Percentiles rank a stretch among this genome's conserved stretches.
phyloP scores from a whole-genome alignment of 1,140 invertebrate genomes.

The Eumaeus atala region DNA sequence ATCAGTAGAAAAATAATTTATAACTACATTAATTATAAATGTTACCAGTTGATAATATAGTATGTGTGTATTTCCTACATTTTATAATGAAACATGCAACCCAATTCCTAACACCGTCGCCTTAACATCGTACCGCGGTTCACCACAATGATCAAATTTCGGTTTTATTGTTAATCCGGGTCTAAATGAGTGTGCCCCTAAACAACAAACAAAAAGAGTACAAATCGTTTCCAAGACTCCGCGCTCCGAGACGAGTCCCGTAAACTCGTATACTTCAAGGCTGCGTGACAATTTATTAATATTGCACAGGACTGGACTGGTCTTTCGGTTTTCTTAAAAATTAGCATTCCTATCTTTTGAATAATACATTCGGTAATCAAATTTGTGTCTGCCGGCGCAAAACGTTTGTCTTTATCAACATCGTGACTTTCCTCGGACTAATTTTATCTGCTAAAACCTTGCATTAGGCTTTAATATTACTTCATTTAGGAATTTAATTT shows the following conservation, averaged over 20 bases:
- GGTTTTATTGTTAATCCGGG: conserved; percentile 71
- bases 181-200: conserved; percentile 57
- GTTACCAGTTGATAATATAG: too few relatives aligned
- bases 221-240: conserved; percentile 29
- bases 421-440: neutral
- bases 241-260: conserved; percentile 21
- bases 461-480: conserved; percentile 14
- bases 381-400: too few relatives aligned
- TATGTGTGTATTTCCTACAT: too few relatives aligned
- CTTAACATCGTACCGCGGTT: conserved; percentile 46
- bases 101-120: conserved; percentile 25
- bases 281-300: conserved; percentile 24
- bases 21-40: too few relatives aligned
- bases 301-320: conserved; percentile 17
- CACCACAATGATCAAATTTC: conserved; percentile 71
- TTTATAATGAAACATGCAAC: too few relatives aligned
- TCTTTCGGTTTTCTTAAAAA: conserved; percentile 8
- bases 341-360: conserved; percentile 7
- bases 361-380: neutral
- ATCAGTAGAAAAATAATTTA: too few relatives aligned
- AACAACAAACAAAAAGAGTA: conserved; percentile 48
- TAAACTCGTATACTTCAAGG: conserved; percentile 22
- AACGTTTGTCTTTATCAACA: too few relatives aligned
- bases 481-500: too few relatives aligned
- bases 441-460: conserved; percentile 12